A percentile compares a stretch with the other conserved stretches of the same genome.
Evolutionary conservation across 2,797 vertebrate genomes (phyloP).

Genomic region (Leptodactylus fallax): DNA sequence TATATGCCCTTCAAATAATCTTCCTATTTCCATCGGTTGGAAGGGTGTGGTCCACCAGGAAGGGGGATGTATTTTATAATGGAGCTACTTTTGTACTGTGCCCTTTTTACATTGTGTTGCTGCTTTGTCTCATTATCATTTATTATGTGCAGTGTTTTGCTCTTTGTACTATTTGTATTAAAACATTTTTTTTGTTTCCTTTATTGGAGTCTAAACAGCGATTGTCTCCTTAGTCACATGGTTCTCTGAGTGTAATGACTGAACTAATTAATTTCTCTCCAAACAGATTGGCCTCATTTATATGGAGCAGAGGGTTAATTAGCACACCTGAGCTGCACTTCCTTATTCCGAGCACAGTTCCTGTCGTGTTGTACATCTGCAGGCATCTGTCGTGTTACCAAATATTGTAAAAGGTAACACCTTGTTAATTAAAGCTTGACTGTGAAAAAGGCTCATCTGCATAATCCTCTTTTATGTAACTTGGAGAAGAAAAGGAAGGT

Average conservation of each 20-base stretch:
- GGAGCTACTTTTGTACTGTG: not conserved
- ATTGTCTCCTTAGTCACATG: constrained; percentile 41
- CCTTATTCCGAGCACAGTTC: constrained; percentile 79
- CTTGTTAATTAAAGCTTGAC: constrained; percentile 82
- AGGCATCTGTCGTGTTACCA: constrained; percentile 77
- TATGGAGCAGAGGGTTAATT: constrained; percentile 76
- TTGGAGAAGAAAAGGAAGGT: constrained; percentile 54
- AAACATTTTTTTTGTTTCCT: constrained; percentile 57
- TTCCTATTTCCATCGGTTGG: not conserved
- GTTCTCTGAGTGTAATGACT: constrained; percentile 54
- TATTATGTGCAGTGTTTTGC: constrained; percentile 48
- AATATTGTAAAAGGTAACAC: constrained; percentile 82
- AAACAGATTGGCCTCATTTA: constrained; percentile 74
- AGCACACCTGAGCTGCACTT: constrained; percentile 79
- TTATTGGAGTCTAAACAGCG: constrained; percentile 56
- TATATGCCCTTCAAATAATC: no score
- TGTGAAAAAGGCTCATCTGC: constrained; percentile 60
- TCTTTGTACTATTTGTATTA: constrained; percentile 51
- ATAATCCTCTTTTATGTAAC: constrained; percentile 62
- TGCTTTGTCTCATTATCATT: constrained; percentile 21
- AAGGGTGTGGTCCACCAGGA: not conserved
- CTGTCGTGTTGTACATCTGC: constrained; percentile 81
- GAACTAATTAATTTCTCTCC: constrained; percentile 72
- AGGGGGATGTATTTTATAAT: not conserved
- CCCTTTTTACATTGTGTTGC: not conserved